Evolutionary conservation across 2,797 vertebrate genomes (phyloP).

Genomic region (Phaenicophaeus curvirostris): DNA sequence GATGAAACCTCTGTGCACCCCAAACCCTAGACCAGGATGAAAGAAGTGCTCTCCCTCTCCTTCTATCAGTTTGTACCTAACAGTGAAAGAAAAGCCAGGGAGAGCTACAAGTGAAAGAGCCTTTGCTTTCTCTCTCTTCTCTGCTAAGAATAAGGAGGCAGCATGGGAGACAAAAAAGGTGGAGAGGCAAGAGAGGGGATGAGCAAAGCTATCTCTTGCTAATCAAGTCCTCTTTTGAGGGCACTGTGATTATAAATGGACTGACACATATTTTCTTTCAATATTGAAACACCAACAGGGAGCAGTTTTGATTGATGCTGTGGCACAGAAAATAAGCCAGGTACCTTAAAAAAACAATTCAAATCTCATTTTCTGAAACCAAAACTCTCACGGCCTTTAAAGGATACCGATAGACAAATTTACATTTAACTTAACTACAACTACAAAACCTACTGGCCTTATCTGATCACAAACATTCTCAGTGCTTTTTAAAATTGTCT

Average conservation of each 20-base stretch:
- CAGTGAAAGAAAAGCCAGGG: not conserved
- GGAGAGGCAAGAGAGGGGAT: not conserved
- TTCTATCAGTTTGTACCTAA: not conserved
- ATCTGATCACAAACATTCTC: not conserved
- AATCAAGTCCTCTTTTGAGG: not conserved
- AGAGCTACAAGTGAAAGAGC: not conserved
- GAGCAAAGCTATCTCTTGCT: not conserved
- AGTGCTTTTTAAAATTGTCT: not conserved
- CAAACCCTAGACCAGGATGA: not conserved
- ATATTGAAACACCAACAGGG: not conserved
- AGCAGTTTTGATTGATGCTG: not conserved
- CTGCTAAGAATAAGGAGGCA: not conserved
- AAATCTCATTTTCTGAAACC: not conserved
- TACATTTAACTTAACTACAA: not conserved
- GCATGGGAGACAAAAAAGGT: not conserved
- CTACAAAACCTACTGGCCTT: not conserved
- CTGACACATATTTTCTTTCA: not conserved
- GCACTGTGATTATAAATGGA: not conserved
- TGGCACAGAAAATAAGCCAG: not conserved
- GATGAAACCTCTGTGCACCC: fast-evolving
- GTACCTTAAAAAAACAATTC: not conserved
- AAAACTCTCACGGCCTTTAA: not conserved
- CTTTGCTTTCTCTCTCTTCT: not conserved
- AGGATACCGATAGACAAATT: not conserved
- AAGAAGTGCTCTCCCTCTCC: not conserved